Evolutionary conservation across 2,888 invertebrate species (phyloP), one percentile per base, ranked within the genome.

Genomic region (Pteria penguin): DNA sequence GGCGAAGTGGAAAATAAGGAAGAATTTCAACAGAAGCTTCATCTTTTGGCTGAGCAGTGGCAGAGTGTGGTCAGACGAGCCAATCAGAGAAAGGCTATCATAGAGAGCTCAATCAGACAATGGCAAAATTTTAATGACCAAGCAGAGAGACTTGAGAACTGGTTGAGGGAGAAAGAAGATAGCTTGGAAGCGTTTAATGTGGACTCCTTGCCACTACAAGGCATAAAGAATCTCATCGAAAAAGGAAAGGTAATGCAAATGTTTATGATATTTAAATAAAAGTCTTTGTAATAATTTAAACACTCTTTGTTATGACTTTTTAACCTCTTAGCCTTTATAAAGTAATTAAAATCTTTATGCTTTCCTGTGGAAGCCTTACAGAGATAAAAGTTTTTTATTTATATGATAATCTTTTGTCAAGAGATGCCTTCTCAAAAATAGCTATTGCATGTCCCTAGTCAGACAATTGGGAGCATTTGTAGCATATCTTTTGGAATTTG

Each of bases 11-110:
- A 87, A 45, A 86, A 90, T 73, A 83, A 77, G 22, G 83, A 83
- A n/a, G 88, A 88, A 55, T 91, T 91, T 74, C 86, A 89, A 77
- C 85, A 85, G 61, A 91, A 90, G 72, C 88, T 91, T 26, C 74
- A 79, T 29, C 82, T 88, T 72, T 82, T 91, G 80, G 86, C 90
- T 67, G 88, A 89, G 52, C 91, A 91, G 80, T 91, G 91, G 91
- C 89, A 90, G 82, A 89, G 88, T 80, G 89, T 91, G 22, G 79
- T 87, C 18, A 74, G 84, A 54, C 79, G 89, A 72, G 86, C 89
- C 80, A 87, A 84, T 80, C 89, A 91, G 82, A 83, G 90, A 62
- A 90, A 90, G 78, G 85, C 84, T 74, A 84, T 90, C 63, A 89
- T 91, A 60, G 89, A 90, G 75, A 81, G 72, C 55, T 81, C 82